phyloP scores from a whole-genome alignment of 2,797 vertebrate species.

The Danio aesculapii region DNA sequence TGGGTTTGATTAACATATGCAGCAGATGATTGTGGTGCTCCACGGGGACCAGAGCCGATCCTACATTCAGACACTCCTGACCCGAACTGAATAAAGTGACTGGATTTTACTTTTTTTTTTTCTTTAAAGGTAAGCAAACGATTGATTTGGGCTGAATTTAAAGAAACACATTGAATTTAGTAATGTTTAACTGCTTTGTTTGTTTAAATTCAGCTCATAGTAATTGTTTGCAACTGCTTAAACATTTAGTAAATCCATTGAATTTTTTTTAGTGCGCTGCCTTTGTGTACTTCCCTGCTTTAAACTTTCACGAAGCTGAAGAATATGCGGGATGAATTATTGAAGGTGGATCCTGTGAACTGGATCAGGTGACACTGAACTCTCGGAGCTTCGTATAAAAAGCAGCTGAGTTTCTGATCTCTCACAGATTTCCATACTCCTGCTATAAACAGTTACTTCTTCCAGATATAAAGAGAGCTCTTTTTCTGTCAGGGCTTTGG shows the following conservation, averaged over 20 bases:
- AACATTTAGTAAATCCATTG: no score
- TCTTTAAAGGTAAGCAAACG: no score
- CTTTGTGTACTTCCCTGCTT: slow-evolving; percentile 34
- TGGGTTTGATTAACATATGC: slow-evolving; percentile 57
- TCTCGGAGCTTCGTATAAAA: slow-evolving; percentile 11
- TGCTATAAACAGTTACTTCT: neutral
- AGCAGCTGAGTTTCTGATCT: neutral
- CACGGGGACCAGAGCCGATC: neutral
- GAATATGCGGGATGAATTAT: slow-evolving; percentile 46
- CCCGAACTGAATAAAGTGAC: no score
- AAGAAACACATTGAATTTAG: no score
- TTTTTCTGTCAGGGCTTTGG: no score
- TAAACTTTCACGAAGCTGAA: slow-evolving; percentile 44
- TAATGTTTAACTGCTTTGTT: no score
- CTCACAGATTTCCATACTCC: slow-evolving; percentile 13
- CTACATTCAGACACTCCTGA: slow-evolving; percentile 8
- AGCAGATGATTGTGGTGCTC: slow-evolving; percentile 8
- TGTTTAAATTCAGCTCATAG: no score
- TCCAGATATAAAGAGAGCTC: no score
- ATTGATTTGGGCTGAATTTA: no score
- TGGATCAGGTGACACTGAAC: neutral
- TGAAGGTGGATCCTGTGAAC: slow-evolving; percentile 33
- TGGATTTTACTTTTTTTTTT: no score
- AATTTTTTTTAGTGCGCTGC: neutral
- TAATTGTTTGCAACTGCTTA: no score